Percentiles rank a stretch among this genome's conserved stretches.
Conservation (phyloP, 2,113 vertebrate genomes). For the Butorides virescens region DNA sequence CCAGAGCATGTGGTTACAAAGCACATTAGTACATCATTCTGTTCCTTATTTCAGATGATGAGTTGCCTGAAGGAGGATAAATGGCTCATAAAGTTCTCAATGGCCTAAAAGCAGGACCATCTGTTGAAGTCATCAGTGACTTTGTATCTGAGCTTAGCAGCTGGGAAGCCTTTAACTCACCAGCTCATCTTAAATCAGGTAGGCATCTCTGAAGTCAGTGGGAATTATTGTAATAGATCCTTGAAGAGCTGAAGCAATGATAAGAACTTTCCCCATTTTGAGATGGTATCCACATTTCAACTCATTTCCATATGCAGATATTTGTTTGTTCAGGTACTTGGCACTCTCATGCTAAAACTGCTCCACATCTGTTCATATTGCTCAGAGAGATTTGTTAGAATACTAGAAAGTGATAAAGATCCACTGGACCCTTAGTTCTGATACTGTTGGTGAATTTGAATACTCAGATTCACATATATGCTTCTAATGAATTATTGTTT, state of each 20-base stretch:
- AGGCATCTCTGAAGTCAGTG: neutral
- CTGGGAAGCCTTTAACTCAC: slow-evolving; percentile 14
- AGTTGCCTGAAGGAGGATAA: slow-evolving; percentile 32
- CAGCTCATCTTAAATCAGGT: slow-evolving; percentile 19
- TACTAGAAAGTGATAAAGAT: neutral
- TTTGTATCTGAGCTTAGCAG: neutral
- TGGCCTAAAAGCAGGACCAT: slow-evolving; percentile 33
- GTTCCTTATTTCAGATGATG: slow-evolving; percentile 32
- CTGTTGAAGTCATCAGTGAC: slow-evolving; percentile 29
- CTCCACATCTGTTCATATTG: neutral
- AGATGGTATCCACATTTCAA: neutral
- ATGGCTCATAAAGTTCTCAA: slow-evolving; percentile 54
- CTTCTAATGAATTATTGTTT: neutral
- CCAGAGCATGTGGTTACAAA: slow-evolving; percentile 18
- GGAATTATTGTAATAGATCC: neutral
- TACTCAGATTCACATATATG: neutral
- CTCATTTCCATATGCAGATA: neutral
- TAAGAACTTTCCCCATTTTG: neutral
- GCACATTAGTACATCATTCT: slow-evolving; percentile 14
- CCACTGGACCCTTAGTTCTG: neutral
- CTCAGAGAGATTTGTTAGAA: neutral
- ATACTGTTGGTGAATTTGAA: neutral
- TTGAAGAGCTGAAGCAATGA: neutral
- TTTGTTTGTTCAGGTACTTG: neutral
- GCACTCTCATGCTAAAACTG: neutral